Conservation (phyloP, 2,797 vertebrate species). For the Channa striata region DNA sequence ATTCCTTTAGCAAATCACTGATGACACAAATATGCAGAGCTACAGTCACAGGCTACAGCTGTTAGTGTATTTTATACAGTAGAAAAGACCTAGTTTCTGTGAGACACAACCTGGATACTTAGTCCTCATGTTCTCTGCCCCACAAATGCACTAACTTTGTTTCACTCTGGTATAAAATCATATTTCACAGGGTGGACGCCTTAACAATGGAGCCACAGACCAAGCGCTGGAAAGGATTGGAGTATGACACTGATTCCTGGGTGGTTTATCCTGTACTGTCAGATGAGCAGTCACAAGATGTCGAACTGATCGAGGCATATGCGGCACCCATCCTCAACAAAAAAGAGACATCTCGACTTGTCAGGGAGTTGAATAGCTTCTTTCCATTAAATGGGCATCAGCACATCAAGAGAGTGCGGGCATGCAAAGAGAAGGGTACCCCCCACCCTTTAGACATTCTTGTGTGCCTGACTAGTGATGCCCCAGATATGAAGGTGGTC, state of each 20-base stretch:
- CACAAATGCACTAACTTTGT: slow-evolving; percentile 37
- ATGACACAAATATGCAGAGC: background rate
- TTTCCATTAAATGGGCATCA: slow-evolving; percentile 81
- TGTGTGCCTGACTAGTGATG: slow-evolving; percentile 79
- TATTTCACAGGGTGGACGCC: slow-evolving; percentile 50
- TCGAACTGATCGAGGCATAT: slow-evolving; percentile 82
- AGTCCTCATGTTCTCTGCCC: slow-evolving; percentile 22
- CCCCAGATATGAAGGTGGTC: background rate
- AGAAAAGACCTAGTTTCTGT: background rate
- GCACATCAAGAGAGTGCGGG: slow-evolving; percentile 90
- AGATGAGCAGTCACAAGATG: slow-evolving; percentile 79
- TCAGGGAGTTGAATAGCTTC: slow-evolving; percentile 79
- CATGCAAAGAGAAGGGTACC: slow-evolving; percentile 57
- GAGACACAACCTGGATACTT: background rate
- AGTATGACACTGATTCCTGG: slow-evolving; percentile 70
- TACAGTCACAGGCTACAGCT: background rate
- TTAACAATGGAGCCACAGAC: slow-evolving; percentile 80
- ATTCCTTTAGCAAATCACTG: no score
- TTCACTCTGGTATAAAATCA: slow-evolving; percentile 42
- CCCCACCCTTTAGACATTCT: slow-evolving; percentile 85
- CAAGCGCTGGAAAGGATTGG: slow-evolving; percentile 78
- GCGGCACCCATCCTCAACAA: slow-evolving; percentile 87
- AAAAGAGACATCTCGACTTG: slow-evolving; percentile 86
- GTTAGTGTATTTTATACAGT: background rate
- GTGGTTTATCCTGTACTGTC: slow-evolving; percentile 85